Evolutionary conservation across 2,888 invertebrate species (phyloP).

Genomic region (Aromia moschata): DNA sequence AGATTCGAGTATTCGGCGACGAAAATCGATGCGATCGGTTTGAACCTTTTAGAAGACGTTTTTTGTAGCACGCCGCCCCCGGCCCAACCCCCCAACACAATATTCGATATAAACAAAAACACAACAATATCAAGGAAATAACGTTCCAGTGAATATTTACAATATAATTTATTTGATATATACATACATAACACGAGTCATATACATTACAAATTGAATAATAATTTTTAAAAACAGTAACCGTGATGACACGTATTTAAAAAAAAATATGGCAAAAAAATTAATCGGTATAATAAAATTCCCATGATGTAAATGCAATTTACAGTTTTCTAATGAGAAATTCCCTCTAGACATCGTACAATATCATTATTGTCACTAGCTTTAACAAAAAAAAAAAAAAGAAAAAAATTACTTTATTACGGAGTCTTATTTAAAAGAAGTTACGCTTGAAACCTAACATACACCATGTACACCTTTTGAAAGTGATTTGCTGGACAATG

Average conservation of each 20-base stretch:
- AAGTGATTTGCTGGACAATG: not conserved
- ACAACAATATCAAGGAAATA: too few relatives aligned
- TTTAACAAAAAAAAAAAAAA: slow-evolving; percentile 19
- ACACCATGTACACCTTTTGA: not conserved
- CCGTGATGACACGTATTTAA: not conserved
- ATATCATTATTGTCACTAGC: slow-evolving; percentile 21
- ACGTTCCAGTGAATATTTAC: slow-evolving; percentile 23
- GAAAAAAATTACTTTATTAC: slow-evolving; percentile 8
- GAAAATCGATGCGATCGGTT: too few relatives aligned
- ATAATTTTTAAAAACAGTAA: slow-evolving; percentile 17
- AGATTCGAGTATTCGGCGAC: too few relatives aligned
- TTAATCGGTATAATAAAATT: slow-evolving; percentile 5
- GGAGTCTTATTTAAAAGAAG: slow-evolving; percentile 11
- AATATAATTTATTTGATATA: slow-evolving; percentile 41
- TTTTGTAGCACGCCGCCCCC: too few relatives aligned
- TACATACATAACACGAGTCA: slow-evolving; percentile 30
- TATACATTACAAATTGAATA: slow-evolving; percentile 27
- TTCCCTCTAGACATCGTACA: slow-evolving; percentile 4
- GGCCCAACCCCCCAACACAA: too few relatives aligned
- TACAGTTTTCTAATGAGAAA: slow-evolving; percentile 12
- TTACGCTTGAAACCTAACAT: not conserved
- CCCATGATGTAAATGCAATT: slow-evolving; percentile 32
- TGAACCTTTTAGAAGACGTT: too few relatives aligned
- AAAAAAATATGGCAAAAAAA: slow-evolving; percentile 18
- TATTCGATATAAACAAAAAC: too few relatives aligned